phyloP scores from a whole-genome alignment of 2,797 vertebrate species.

The Peromyscus aztecus region DNA sequence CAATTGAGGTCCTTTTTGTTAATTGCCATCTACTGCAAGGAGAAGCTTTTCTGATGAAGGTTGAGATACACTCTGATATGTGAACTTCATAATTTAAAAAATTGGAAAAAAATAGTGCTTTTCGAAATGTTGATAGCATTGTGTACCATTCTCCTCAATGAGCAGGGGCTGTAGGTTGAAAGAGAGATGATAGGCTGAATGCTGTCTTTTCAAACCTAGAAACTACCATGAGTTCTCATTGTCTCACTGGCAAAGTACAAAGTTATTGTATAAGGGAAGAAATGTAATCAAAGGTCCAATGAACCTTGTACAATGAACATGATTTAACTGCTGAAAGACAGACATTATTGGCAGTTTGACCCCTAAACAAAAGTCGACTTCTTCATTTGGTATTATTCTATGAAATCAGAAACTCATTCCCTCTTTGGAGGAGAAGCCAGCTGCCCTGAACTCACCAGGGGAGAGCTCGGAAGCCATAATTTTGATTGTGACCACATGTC shows the following conservation, averaged over 20 bases:
- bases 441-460: background rate
- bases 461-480: background rate
- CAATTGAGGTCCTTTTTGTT: background rate
- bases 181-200: background rate
- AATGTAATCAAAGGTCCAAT: no score
- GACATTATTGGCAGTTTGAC: background rate
- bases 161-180: background rate
- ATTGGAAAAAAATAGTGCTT: background rate
- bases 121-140: background rate
- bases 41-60: background rate
- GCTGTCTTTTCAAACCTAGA: background rate
- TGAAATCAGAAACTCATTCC: background rate
- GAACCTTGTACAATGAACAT: background rate
- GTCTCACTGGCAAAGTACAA: background rate
- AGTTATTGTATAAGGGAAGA: no score
- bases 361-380: background rate
- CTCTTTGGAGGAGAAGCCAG: background rate
- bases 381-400: background rate
- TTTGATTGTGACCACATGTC: conserved; percentile 20
- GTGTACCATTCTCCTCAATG: background rate
- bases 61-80: background rate
- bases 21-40: background rate
- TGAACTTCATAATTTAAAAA: background rate
- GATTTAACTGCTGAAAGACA: background rate
- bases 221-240: conserved; percentile 22